phyloP scores from a whole-genome alignment of 1,140 invertebrate genomes.

The Tetramorium simillimum region DNA sequence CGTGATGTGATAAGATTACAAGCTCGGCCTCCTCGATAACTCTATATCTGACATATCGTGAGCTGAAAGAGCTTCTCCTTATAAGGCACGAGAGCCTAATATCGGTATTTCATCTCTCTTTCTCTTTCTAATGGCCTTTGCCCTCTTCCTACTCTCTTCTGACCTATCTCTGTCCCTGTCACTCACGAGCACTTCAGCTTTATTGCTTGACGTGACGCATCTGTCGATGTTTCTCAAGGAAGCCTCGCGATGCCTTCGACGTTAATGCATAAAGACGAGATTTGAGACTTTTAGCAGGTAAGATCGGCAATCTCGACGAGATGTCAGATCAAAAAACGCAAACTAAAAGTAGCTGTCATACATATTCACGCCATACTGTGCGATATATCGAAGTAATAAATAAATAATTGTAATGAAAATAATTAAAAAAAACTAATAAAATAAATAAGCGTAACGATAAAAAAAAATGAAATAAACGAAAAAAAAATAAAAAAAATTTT shows the following conservation, averaged over 20 bases:
- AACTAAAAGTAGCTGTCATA: neutral
- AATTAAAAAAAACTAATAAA: neutral
- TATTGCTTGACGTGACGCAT: constrained; percentile 17
- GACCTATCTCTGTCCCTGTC: neutral
- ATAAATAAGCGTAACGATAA: neutral
- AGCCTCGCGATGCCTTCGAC: neutral
- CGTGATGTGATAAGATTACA: constrained; percentile 68
- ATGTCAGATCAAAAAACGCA: neutral
- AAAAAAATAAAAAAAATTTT: neutral
- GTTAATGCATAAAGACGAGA: constrained; percentile 4
- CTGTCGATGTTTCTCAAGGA: constrained; percentile 22
- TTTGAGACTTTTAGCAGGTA: constrained; percentile 14
- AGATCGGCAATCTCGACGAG: neutral
- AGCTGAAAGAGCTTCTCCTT: constrained; percentile 29
- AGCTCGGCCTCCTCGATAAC: constrained; percentile 33
- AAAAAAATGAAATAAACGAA: neutral
- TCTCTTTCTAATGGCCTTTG: neutral
- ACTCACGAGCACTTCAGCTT: neutral
- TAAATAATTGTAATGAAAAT: neutral
- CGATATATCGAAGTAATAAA: neutral
- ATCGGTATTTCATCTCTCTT: neutral
- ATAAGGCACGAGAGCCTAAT: constrained; percentile 10
- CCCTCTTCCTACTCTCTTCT: neutral
- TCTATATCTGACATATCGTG: constrained; percentile 31
- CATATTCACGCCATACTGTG: neutral